Evolutionary conservation across 92 coral and sea anemone species (phyloP), one percentile per base, ranked within the genome.

Genomic region (Zoanthus gigantus): DNA sequence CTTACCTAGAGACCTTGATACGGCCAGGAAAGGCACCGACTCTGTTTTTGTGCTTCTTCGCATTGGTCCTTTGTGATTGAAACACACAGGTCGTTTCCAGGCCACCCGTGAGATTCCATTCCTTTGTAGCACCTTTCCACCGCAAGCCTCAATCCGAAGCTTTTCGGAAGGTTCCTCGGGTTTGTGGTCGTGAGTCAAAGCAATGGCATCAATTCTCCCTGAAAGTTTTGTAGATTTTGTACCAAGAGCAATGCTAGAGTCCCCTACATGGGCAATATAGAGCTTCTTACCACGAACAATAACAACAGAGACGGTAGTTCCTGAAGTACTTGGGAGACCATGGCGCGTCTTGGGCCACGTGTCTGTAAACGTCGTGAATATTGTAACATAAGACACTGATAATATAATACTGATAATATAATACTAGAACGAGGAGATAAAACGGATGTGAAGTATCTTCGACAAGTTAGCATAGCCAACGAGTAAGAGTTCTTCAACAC

Each of bases 201-300:
- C 89, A 14, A 89, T 90, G 3, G 96, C 94, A 83, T 94, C 92
- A 23, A 96, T 79, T 74, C 84, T 85, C 42, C 88, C 89, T 17
- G 94, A 90, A 11, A 31, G 77, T 53, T 89, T 80, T 29, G 83
- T 90, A 23, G 83, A 48, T 80, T 57, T 42, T 34, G 94, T 71
- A 34, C 94, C 99, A 7, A 95, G 93, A 2, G 95, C 99, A 42
- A 94, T 95, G 65, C 99, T 93, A 4, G 99, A 96, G 71, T 96
- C 99, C 0, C 99, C 99, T 29, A 96, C 99, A 76, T 96, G 96
- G 32, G 99, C 99, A 42, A 96, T 94, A 83, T 89, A 96, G 92
- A 96, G 92, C 79, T 94, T 95, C 61, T 92, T 92, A 14, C 97
- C 98, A 11, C 95, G 93, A 15, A 96, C 84, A 50, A 96, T 92